Evolutionary conservation across 2,888 invertebrate genomes (phyloP).

Genomic region (Malacosoma neustria): DNA sequence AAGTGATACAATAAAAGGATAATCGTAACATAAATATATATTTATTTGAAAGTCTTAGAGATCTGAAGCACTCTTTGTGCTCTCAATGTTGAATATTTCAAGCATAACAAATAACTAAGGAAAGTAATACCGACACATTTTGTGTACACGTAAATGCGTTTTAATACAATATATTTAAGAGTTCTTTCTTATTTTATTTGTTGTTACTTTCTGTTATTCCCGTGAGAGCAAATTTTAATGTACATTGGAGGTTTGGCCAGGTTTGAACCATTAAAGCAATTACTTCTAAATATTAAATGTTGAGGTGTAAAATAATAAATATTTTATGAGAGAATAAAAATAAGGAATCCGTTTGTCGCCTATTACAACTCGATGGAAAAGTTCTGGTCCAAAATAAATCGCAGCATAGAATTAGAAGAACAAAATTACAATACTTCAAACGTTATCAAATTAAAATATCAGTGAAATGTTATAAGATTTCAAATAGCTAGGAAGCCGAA

Average conservation of each 20-base stretch:
- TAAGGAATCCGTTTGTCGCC: no score
- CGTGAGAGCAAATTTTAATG: no score
- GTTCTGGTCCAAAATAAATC: no score
- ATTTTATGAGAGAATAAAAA: no score
- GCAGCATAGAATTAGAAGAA: no score
- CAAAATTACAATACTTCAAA: no score
- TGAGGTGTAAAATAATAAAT: no score
- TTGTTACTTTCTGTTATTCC: no score
- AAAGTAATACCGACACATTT: slow-evolving; percentile 10
- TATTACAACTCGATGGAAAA: no score
- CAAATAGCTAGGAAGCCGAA: slow-evolving; percentile 22
- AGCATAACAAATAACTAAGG: slow-evolving; percentile 25
- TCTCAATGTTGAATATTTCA: slow-evolving; percentile 20
- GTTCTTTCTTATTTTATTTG: slow-evolving; percentile 8
- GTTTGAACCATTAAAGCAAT: no score
- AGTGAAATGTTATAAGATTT: slow-evolving; percentile 8
- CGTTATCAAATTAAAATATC: slow-evolving; percentile 11
- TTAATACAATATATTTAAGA: slow-evolving; percentile 16
- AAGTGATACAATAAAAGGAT: slow-evolving; percentile 15
- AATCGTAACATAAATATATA: slow-evolving; percentile 18
- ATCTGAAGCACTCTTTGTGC: slow-evolving; percentile 16
- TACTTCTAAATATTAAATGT: no score
- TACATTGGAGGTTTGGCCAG: no score
- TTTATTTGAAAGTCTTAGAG: slow-evolving; percentile 11
- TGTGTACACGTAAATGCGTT: slow-evolving; percentile 5